Base-by-base conservation (phyloP, 2,888 invertebrate species). In the Pammene fasciana region DNA sequence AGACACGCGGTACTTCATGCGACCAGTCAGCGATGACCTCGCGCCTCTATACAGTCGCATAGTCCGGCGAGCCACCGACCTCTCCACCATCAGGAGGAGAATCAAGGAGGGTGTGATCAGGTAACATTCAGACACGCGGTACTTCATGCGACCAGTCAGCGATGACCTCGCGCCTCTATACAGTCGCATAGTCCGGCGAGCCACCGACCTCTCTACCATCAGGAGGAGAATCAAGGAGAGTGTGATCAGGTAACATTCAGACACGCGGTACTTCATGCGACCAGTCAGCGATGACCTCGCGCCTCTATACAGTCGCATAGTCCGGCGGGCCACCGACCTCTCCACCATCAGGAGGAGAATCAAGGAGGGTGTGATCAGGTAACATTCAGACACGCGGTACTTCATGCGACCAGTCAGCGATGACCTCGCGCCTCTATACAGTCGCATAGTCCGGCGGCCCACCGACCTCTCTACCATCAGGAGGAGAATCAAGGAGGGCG, bases 141-240 rank as follows among this genome's bases (percentile, higher is more conserved):
- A 97, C 10, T 98, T 99, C 87, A 92, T 96, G 0, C 95, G 97
- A 45, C 97, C 97, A 0, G 98, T 99, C 62, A 96, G 95, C 0
- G 97, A 98, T 78, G 97, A 97, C 73, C 96, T 97, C 77, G 97
- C 97, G 1, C 97, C 97, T 0, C 96, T 96, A 0, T 98, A 98
- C 87, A 96, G 95, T 75, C 93, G 94, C 64, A 93, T 96, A 16
- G 95, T 98, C 3, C 94, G 95, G 72, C 94, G 97, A 55, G 97
- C 98, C 1, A 97, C 97, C 95, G 98, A 99, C 89, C 93, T 99
- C 73, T 94, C 94, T 50, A 95, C 96, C 0, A 96, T 99, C 5
- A 95, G 97, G 80, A 94, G 95, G 76, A 97, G 98, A 83, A 96
- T 99, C 52, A 99, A 99, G 77, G 95, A 93, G 52, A 98, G 98